phyloP scores from a whole-genome alignment of 2,113 vertebrate genomes.

The Cepphus grylle region DNA sequence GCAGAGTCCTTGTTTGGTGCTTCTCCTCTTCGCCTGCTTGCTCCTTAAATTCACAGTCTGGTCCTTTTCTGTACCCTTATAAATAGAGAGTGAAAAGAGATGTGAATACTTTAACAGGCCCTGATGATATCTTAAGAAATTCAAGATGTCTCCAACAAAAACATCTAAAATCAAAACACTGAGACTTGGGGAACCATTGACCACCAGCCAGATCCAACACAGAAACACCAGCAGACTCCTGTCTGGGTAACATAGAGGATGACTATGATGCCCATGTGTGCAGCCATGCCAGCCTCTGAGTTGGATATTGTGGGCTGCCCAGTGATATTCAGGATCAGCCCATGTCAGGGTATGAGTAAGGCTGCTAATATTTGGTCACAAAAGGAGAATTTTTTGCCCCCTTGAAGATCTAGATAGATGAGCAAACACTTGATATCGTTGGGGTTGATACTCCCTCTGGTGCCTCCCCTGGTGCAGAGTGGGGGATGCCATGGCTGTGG shows the following conservation, averaged over 20 bases:
- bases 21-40: not conserved
- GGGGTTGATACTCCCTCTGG: not conserved
- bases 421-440: not conserved
- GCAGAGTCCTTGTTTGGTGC: not conserved
- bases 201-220: not conserved
- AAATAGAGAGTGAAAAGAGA: not conserved
- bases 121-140: not conserved
- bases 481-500: not conserved
- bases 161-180: not conserved
- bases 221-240: not conserved
- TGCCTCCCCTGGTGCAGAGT: not conserved
- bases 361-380: not conserved
- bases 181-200: not conserved
- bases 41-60: not conserved
- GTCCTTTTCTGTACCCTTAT: not conserved
- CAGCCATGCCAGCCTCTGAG: not conserved
- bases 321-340: not conserved
- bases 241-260: not conserved
- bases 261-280: not conserved
- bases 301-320: not conserved
- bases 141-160: not conserved
- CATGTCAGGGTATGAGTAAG: not conserved
- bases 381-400: not conserved
- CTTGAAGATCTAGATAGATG: not conserved
- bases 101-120: not conserved